Conservation (phyloP, 2,888 invertebrate species). For the Oithona nana region DNA sequence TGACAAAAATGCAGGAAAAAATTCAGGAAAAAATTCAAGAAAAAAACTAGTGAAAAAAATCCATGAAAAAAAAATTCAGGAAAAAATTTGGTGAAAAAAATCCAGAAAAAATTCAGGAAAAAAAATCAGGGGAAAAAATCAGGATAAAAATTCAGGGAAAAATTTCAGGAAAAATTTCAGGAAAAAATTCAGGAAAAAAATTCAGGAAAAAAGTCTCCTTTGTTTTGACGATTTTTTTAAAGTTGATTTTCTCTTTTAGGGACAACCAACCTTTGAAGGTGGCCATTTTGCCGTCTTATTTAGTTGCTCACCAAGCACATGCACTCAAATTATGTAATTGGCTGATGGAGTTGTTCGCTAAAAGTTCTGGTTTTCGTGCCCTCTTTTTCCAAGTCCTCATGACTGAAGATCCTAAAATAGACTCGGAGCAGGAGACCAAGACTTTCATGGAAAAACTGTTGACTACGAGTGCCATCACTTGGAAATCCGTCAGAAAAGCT, state of each 20-base stretch:
- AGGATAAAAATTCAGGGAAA: background rate
- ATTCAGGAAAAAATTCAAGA: too few species aligned
- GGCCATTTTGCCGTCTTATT: background rate
- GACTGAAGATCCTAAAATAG: background rate
- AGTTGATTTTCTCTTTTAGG: too few species aligned
- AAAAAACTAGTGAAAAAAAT: too few species aligned
- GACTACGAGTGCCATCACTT: background rate
- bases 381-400: slow-evolving; percentile 1
- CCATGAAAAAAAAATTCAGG: too few species aligned
- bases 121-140: too few species aligned
- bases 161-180: too few species aligned
- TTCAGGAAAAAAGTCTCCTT: too few species aligned
- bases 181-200: too few species aligned
- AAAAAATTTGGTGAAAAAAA: too few species aligned
- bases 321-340: background rate
- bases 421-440: background rate
- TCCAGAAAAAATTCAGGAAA: too few species aligned
- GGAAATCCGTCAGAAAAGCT: background rate
- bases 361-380: slow-evolving; percentile 6
- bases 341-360: slow-evolving; percentile 2
- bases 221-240: too few species aligned
- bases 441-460: background rate
- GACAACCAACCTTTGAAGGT: background rate
- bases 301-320: slow-evolving; percentile 5
- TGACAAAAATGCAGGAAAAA: too few species aligned